These are phyloP conservation scores for Acrocephalus scirpaceus DNA, from an alignment of 2,797 vertebrate genomes.

Conservation along the genomic window DNA sequence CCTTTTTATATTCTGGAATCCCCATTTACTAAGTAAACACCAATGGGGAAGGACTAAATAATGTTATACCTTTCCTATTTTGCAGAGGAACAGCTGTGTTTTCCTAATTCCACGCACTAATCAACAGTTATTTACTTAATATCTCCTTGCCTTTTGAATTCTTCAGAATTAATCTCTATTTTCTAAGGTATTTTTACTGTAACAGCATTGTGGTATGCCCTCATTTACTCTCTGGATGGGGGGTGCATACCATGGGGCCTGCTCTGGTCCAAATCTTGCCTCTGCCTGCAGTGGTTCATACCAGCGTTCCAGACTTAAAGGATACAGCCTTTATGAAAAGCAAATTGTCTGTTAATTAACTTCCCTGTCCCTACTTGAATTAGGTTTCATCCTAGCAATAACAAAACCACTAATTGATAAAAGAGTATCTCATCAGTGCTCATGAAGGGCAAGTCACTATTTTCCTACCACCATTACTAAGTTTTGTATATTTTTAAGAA, in stretches of 20 bases:
- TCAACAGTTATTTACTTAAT: background rate
- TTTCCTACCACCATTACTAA: background rate
- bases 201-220: background rate
- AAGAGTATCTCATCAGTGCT: background rate
- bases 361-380: background rate
- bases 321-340: background rate
- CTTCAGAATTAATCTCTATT: background rate
- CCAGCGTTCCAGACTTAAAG: background rate
- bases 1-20: background rate
- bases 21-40: background rate
- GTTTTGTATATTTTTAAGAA: background rate
- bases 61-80: background rate
- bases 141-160: rapidly evolving
- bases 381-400: background rate
- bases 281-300: background rate
- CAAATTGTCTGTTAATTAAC: background rate
- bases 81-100: background rate
- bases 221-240: background rate
- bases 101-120: background rate
- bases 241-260: rapidly evolving
- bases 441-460: background rate
- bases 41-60: background rate
- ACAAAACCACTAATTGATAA: background rate
- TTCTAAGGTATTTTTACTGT: background rate
- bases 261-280: background rate